Evolutionary conservation across 2,113 vertebrate genomes (phyloP), one percentile per base, ranked within the genome.

Genomic region (Lota lota): DNA sequence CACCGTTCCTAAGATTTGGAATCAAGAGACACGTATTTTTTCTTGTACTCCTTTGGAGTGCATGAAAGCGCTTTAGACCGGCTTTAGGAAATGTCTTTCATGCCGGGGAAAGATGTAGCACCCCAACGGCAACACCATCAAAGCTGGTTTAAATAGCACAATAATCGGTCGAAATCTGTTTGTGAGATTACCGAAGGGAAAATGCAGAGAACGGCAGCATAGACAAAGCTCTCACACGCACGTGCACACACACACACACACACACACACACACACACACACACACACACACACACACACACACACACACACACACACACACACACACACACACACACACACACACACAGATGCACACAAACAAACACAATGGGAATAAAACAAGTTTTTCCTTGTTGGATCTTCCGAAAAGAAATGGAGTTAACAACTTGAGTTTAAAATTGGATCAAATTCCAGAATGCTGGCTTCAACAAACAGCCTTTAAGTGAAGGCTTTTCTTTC

Each of bases 131-230:
- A 77, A 80, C 78, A 87, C 83, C 81, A 88, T 89, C 81, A 86
- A 90, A 85, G 88, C 81, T 36, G 63, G 73, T 87, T 84, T 83
- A 85, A 91, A 91, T 89, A 89, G 84, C 81, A 69, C 64, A 72
- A 84, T 90, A 88, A 91, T 91, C 88, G 60, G 78, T 65, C 79
- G 68, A 87, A 91, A 92, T 92, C 89, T 89, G 80, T 81, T 89
- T 74, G 70, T 64, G 33, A 84, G 87, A 88, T 89, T 87, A 88
- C 67, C 76, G 70, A 57, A 22, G 74, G 60, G 10, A 70, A 57
- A 82, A 4, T 5, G 63, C 24, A n/a, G 22, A 10, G 54, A 5
- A 6, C 19, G 20, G 20, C 12, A 21, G 3, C 14, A 10, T 4
- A 16, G 1, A 47, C 33, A 2, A 3, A 22, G 54, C 54, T 50